A percentile compares a stretch with the other conserved stretches of the same genome.
Evolutionary conservation across 2,888 invertebrate species (phyloP).

Genomic region (Helicoverpa assulta): DNA sequence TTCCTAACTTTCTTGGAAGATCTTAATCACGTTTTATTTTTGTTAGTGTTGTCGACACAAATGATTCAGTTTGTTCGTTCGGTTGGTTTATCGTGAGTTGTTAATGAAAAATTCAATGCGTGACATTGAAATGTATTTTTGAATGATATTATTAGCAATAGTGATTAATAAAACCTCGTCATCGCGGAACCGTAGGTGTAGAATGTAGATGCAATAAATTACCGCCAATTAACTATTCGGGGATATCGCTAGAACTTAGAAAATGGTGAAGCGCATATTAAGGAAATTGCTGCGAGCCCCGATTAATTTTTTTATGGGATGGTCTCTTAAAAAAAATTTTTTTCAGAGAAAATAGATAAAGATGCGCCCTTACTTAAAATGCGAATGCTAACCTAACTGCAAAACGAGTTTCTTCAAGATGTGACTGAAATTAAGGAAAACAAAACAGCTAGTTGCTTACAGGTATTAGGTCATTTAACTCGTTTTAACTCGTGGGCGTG

Average conservation of each 20-base stretch:
- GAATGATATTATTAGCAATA: constrained; percentile 40
- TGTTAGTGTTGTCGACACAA: constrained; percentile 9
- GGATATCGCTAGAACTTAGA: not conserved
- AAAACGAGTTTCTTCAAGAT: too few relatives aligned
- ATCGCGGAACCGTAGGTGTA: constrained; percentile 13
- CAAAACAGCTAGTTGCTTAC: too few relatives aligned
- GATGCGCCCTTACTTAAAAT: too few relatives aligned
- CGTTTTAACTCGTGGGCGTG: not conserved
- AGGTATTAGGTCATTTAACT: not conserved
- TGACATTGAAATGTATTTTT: constrained; percentile 48
- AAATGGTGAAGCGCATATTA: not conserved
- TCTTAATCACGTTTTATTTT: constrained; percentile 27
- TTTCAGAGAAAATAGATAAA: too few relatives aligned
- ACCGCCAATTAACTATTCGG: not conserved
- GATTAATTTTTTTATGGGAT: not conserved
- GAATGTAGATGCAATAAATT: constrained; percentile 2
- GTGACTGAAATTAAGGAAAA: too few relatives aligned
- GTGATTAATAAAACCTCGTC: constrained; percentile 32
- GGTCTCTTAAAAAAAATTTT: too few relatives aligned
- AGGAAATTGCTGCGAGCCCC: not conserved
- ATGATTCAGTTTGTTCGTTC: constrained; percentile 39
- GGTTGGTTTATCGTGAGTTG: constrained; percentile 25
- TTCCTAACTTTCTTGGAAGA: constrained; percentile 15
- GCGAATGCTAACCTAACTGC: too few relatives aligned
- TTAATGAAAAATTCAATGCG: constrained; percentile 39